phyloP scores from a whole-genome alignment of 2,797 vertebrate genomes.

The Echeneis naucrates region DNA sequence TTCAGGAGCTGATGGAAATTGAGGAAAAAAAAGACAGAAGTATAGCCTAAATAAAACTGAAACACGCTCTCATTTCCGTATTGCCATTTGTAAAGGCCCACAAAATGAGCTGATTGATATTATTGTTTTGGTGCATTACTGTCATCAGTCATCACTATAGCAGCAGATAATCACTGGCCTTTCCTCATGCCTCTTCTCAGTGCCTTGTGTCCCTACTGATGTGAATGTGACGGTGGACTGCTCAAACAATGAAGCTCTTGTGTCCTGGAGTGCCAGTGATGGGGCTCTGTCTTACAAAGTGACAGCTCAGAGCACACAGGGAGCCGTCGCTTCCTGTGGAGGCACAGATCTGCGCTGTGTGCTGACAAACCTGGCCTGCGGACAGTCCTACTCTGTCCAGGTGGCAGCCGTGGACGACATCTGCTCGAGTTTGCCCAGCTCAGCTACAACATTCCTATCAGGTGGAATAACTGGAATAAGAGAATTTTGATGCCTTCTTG shows the following conservation, averaged over 20 bases:
- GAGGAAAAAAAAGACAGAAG: too few relatives aligned
- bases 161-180: not conserved
- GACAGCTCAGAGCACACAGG: slow-evolving; percentile 47
- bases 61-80: too few relatives aligned
- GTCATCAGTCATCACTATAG: not conserved
- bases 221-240: slow-evolving; percentile 74
- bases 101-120: not conserved
- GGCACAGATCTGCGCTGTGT: slow-evolving; percentile 54
- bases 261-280: slow-evolving; percentile 78
- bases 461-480: slow-evolving; percentile 65
- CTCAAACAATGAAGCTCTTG: slow-evolving; percentile 63
- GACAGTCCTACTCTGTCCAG: slow-evolving; percentile 73
- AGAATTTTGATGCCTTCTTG: not conserved
- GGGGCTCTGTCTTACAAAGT: slow-evolving; percentile 79
- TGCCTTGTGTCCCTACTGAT: slow-evolving; percentile 81
- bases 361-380: slow-evolving; percentile 79
- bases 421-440: slow-evolving; percentile 83
- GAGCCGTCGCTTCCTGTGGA: slow-evolving; percentile 58
- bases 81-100: too few relatives aligned
- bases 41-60: too few relatives aligned
- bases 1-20: too few relatives aligned
- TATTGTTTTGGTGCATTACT: not conserved
- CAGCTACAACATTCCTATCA: slow-evolving; percentile 64
- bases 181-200: slow-evolving; percentile 56
- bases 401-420: slow-evolving; percentile 75